Percentiles rank a stretch among this genome's conserved stretches.
phyloP scores from a whole-genome alignment of 2,888 invertebrate genomes.

The Micropterix aruncella region DNA sequence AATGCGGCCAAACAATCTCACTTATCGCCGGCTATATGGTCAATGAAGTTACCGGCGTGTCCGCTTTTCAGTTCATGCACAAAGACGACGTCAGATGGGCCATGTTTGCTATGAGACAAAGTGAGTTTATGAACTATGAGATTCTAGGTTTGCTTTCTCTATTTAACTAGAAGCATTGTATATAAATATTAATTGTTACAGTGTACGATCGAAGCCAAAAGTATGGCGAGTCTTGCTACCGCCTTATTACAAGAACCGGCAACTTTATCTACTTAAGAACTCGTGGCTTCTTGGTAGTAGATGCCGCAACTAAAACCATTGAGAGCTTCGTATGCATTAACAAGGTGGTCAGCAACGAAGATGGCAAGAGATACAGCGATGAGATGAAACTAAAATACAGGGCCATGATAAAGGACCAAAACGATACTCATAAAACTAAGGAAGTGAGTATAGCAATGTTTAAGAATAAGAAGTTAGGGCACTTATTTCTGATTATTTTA shows the following conservation, averaged over 20 bases:
- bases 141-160: conserved; percentile 5
- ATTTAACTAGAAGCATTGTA: conserved; percentile 2
- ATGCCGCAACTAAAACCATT: conserved; percentile 48
- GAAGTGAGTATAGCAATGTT: not conserved
- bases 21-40: conserved; percentile 65
- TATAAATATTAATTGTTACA: conserved; percentile 16
- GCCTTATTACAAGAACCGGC: conserved; percentile 52
- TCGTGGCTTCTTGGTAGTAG: conserved; percentile 56
- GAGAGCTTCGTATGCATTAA: conserved; percentile 64
- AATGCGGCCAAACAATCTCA: conserved; percentile 66
- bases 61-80: conserved; percentile 67
- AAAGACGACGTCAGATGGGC: conserved; percentile 63
- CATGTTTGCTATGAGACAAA: conserved; percentile 59
- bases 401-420: conserved; percentile 28
- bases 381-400: conserved; percentile 55
- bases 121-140: conserved; percentile 38
- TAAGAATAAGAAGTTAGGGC: not conserved
- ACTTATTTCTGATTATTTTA: not conserved
- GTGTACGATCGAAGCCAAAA: conserved; percentile 61
- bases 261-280: conserved; percentile 59
- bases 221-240: conserved; percentile 57
- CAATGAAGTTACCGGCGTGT: conserved; percentile 59
- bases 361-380: conserved; percentile 43
- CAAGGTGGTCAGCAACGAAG: conserved; percentile 46
- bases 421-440: conserved; percentile 15